These are phyloP conservation scores for Bucco capensis DNA, from an alignment of 2,113 vertebrate genomes.

Conservation along the genomic window DNA sequence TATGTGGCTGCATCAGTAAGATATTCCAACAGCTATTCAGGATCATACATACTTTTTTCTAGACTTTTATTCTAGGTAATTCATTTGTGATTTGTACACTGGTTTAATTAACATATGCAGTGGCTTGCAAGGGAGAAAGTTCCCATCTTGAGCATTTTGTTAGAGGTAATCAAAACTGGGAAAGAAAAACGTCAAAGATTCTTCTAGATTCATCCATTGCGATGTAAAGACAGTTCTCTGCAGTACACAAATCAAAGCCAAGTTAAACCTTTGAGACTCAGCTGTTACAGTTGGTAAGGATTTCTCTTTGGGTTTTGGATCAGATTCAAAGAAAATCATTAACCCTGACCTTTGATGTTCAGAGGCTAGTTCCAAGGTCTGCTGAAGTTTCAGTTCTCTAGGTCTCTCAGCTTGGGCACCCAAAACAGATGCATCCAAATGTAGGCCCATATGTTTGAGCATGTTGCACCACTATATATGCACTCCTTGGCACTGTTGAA, in stretches of 20 bases:
- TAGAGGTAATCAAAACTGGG: constrained; percentile 24
- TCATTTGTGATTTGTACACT: constrained; percentile 39
- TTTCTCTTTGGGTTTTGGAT: not conserved
- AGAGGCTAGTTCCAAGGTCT: constrained; percentile 15
- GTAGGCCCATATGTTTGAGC: constrained; percentile 65
- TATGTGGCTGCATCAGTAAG: constrained; percentile 3
- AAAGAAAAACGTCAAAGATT: not conserved
- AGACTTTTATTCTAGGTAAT: constrained; percentile 13
- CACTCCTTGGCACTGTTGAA: constrained; percentile 58
- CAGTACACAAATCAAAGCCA: not conserved
- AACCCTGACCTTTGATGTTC: not conserved
- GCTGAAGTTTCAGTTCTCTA: constrained; percentile 53
- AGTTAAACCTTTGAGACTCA: not conserved
- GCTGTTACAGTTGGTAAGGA: not conserved
- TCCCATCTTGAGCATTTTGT: constrained; percentile 28
- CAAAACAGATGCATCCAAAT: constrained; percentile 59
- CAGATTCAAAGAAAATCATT: not conserved
- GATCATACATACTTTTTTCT: constrained; percentile 15
- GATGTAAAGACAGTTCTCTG: not conserved
- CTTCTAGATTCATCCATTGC: not conserved
- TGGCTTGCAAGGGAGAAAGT: constrained; percentile 32
- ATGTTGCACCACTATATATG: constrained; percentile 69
- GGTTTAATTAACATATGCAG: constrained; percentile 41
- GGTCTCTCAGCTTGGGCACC: constrained; percentile 53
- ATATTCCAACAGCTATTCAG: constrained; percentile 39